Base-by-base conservation (phyloP, 2,113 vertebrate species). In the Silurus glanis region DNA sequence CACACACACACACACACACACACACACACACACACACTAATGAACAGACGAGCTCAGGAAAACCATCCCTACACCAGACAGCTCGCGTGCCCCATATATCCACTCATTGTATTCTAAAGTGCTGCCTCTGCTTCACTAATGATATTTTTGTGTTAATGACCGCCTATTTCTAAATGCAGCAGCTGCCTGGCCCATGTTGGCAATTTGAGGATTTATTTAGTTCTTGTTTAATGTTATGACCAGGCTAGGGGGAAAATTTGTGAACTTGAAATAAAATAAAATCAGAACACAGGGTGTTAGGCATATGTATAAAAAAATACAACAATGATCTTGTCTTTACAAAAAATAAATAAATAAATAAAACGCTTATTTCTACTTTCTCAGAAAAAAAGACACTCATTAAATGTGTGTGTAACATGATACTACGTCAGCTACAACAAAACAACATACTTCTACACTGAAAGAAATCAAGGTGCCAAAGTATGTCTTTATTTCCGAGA, bases 141-240 rank as follows among this genome's bases (percentile, higher is more conserved):
- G 92, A 93, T 90, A 92, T 89, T 89, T 85, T 87, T 80, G 83
- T 92, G 90, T 92, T 93, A 92, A 94, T 92, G 87, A 93, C 87
- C 88, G 91, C 88, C 91, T 86, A 87, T 89, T 88, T 91, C n/a
- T 89, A 85, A 92, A 91, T 86, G 86, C 89, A 85, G 69, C 74
- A 79, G 51, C 88, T 84, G 83, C 83, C 71, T 5, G 51, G 87
- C 86, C 89, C 51, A 82, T 67, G 69, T 80, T 76, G 86, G 83
- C 79, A 88, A 89, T 85, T 59, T 64, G 72, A 89, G 86, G 91
- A 87, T 90, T 91, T 91, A 72, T 90, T 86, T 88, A 91, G 91
- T 91, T 83, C 86, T 87, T 90, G 83, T 89, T 83, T 91, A 89
- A 91, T 88, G 49, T 85, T 90, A 92, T 90, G 85, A 91, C 83